A percentile compares a stretch with the other conserved stretches of the same genome.
Evolutionary conservation across 1,140 invertebrate genomes (phyloP).

Genomic region (Ruditapes philippinarum): DNA sequence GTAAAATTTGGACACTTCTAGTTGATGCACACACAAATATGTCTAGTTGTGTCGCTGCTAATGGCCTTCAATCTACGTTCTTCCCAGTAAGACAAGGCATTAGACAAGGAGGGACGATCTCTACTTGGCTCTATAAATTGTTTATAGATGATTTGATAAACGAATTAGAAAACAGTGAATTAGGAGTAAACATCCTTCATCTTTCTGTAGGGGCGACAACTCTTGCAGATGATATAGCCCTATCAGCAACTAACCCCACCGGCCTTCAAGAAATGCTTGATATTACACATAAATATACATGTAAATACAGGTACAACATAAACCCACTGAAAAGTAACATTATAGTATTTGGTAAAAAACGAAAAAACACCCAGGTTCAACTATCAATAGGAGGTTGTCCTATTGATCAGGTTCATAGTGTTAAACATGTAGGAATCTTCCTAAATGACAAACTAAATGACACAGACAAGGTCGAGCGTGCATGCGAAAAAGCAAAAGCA

Average conservation of each 20-base stretch:
- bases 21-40: slow-evolving; percentile 7
- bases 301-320: no score
- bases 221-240: neutral
- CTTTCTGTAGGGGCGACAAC: neutral
- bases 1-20: neutral
- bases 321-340: neutral
- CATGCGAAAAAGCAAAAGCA: neutral
- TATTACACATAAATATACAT: neutral
- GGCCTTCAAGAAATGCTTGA: neutral
- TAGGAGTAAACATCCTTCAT: neutral
- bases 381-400: no score
- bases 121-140: neutral
- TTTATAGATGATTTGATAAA: neutral
- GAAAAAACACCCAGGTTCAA: neutral
- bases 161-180: neutral
- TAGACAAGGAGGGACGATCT: neutral
- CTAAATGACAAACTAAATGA: neutral
- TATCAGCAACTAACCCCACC: neutral
- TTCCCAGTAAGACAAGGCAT: neutral
- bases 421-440: neutral
- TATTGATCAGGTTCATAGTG: neutral
- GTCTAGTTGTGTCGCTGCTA: neutral
- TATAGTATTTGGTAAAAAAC: neutral
- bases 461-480: neutral
- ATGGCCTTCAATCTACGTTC: neutral